Evolutionary conservation across 2,888 invertebrate genomes (phyloP).

Genomic region (Cephus spinipes): DNA sequence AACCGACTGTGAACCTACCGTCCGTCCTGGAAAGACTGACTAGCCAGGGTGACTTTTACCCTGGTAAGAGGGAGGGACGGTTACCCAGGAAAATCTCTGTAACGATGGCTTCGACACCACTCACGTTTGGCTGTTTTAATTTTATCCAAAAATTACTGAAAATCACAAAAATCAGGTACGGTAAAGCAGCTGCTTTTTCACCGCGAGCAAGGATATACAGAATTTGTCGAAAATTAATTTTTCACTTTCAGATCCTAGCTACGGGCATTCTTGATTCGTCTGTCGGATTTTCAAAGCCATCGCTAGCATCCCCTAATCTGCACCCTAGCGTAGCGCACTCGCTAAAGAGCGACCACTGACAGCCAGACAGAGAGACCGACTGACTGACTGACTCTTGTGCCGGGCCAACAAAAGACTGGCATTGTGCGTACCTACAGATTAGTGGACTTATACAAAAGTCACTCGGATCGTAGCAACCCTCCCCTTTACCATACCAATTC

Average conservation of each 20-base stretch:
- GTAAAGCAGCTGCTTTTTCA: background rate
- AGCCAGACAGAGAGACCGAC: conserved; percentile 32
- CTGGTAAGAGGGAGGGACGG: conserved; percentile 42
- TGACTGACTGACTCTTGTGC: conserved; percentile 39
- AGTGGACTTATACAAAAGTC: conserved; percentile 60
- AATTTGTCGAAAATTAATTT: background rate
- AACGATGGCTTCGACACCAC: conserved; percentile 31
- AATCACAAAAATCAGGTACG: background rate
- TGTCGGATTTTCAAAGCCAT: conserved; percentile 1
- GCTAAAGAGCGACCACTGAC: conserved; percentile 5
- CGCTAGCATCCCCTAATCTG: conserved; percentile 1
- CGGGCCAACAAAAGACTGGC: conserved; percentile 40
- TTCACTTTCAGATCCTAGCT: background rate
- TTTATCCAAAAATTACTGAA: background rate
- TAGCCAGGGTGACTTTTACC: conserved; percentile 49
- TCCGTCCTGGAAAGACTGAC: conserved; percentile 46
- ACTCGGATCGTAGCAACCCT: conserved; percentile 34
- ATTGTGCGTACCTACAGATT: conserved; percentile 61
- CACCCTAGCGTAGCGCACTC: background rate
- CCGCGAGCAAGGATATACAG: background rate
- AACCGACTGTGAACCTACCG: conserved; percentile 59
- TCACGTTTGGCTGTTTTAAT: background rate
- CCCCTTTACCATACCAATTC: conserved; percentile 13
- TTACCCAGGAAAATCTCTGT: conserved; percentile 37
- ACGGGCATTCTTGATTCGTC: background rate